Conservation (phyloP, 2,888 invertebrate genomes). For the Coleophora flavipennella region DNA sequence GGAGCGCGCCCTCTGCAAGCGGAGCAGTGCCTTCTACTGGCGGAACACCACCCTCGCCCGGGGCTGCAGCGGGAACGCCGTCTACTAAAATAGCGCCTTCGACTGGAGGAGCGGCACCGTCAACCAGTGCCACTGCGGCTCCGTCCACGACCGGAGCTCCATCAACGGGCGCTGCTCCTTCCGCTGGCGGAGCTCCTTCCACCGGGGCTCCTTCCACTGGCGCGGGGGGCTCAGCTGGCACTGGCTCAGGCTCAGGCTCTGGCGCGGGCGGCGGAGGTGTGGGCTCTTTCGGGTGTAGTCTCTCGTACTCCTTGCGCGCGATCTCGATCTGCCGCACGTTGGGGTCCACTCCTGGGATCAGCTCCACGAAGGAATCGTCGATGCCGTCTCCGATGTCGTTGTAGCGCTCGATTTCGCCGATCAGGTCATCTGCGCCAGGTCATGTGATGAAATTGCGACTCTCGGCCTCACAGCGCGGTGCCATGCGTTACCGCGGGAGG, state of each 20-base stretch:
- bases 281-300: conserved; percentile 16
- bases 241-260: conserved; percentile 23
- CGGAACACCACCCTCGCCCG: conserved; percentile 18
- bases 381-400: conserved; percentile 94
- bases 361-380: conserved; percentile 93
- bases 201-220: conserved; percentile 25
- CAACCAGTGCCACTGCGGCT: conserved; percentile 16
- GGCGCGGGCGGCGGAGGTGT: conserved; percentile 15
- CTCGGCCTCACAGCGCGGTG: conserved; percentile 32
- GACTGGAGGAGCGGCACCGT: conserved; percentile 7
- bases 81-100: conserved; percentile 12
- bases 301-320: conserved; percentile 40
- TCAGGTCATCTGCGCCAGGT: conserved; percentile 83
- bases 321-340: conserved; percentile 41
- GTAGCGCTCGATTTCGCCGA: conserved; percentile 91
- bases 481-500: conserved; percentile 21
- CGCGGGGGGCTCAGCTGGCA: conserved; percentile 21
- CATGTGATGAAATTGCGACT: conserved; percentile 19
- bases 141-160: conserved; percentile 24
- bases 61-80: conserved; percentile 2
- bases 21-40: conserved; percentile 32
- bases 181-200: conserved; percentile 18
- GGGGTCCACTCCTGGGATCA: conserved; percentile 74
- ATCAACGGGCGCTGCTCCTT: conserved; percentile 20
- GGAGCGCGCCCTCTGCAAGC: conserved; percentile 30